A percentile compares a stretch with the other conserved stretches of the same genome.
phyloP scores from a whole-genome alignment of 2,113 vertebrate genomes.

The Paralichthys olivaceus region DNA sequence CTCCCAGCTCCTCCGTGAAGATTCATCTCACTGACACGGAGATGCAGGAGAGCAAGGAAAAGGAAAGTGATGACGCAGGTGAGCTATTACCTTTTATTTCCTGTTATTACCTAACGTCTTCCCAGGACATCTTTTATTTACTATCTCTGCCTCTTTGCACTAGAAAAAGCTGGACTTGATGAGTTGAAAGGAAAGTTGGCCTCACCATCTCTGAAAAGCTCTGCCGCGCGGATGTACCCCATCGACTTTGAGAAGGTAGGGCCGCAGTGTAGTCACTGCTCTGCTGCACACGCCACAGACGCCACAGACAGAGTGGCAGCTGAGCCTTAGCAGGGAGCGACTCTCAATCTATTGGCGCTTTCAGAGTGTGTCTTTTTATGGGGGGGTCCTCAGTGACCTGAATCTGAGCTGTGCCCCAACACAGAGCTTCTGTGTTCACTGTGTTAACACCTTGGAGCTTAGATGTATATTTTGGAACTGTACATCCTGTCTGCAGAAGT shows the following conservation, averaged over 20 bases:
- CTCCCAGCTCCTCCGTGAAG: conserved; percentile 65
- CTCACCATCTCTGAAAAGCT: conserved; percentile 25
- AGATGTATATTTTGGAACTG: conserved; percentile 14
- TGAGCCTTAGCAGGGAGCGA: conserved; percentile 64
- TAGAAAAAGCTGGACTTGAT: conserved; percentile 70
- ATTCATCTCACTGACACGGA: conserved; percentile 77
- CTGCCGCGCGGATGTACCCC: conserved; percentile 79
- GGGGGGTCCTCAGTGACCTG: conserved; percentile 59
- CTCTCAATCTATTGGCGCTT: conserved; percentile 47
- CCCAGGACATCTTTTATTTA: neutral
- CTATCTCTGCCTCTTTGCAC: conserved; percentile 29
- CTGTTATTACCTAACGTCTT: neutral
- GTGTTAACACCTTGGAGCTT: conserved; percentile 3
- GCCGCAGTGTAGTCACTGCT: conserved; percentile 19
- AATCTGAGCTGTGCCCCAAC: conserved; percentile 37
- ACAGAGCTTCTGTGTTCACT: conserved; percentile 37
- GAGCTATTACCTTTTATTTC: conserved; percentile 28
- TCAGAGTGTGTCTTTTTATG: conserved; percentile 22
- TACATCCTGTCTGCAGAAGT: conserved; percentile 10
- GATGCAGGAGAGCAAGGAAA: conserved; percentile 53
- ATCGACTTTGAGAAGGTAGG: conserved; percentile 90
- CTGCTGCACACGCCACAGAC: conserved; percentile 27
- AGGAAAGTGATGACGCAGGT: conserved; percentile 62
- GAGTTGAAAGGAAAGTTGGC: conserved; percentile 75
- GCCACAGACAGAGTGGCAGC: conserved; percentile 71